These are phyloP conservation scores for Zaprionus lachaisei DNA, from an alignment of 1,140 invertebrate species.

Conservation along the genomic window DNA sequence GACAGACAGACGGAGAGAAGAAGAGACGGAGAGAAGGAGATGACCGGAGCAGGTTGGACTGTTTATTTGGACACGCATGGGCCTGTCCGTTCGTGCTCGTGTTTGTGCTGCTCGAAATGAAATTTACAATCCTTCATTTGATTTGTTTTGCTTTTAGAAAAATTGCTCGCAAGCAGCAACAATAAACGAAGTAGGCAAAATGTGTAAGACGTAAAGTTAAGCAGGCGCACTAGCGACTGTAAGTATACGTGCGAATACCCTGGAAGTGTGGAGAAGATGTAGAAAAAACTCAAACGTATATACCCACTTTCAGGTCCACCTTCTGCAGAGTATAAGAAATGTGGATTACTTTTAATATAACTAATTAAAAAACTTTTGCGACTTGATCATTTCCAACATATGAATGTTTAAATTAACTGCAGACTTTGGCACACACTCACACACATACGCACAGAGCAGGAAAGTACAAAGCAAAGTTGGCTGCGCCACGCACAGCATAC, in stretches of 20 bases:
- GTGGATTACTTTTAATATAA: slow-evolving; percentile 4
- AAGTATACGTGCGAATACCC: background rate
- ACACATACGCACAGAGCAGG: background rate
- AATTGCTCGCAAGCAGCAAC: slow-evolving; percentile 10
- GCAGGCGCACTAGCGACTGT: background rate
- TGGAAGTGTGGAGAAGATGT: background rate
- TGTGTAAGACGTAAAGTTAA: background rate
- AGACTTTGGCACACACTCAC: background rate
- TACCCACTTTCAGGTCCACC: background rate
- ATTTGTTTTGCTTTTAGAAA: slow-evolving; percentile 30
- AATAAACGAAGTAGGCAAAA: slow-evolving; percentile 7
- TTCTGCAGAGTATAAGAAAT: background rate
- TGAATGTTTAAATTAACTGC: slow-evolving; percentile 4
- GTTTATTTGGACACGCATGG: slow-evolving; percentile 21
- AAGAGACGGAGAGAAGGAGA: background rate
- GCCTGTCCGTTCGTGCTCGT: background rate
- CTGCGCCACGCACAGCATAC: background rate
- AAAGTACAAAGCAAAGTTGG: slow-evolving; percentile 2
- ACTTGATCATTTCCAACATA: slow-evolving; percentile 4
- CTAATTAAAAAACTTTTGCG: slow-evolving; percentile 3
- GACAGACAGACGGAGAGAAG: background rate
- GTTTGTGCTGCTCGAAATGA: slow-evolving; percentile 15
- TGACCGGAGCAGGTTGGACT: background rate
- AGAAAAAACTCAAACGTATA: background rate
- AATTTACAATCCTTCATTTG: slow-evolving; percentile 22